phyloP scores from a whole-genome alignment of 2,888 invertebrate genomes.

The Bimastos eiseni region DNA sequence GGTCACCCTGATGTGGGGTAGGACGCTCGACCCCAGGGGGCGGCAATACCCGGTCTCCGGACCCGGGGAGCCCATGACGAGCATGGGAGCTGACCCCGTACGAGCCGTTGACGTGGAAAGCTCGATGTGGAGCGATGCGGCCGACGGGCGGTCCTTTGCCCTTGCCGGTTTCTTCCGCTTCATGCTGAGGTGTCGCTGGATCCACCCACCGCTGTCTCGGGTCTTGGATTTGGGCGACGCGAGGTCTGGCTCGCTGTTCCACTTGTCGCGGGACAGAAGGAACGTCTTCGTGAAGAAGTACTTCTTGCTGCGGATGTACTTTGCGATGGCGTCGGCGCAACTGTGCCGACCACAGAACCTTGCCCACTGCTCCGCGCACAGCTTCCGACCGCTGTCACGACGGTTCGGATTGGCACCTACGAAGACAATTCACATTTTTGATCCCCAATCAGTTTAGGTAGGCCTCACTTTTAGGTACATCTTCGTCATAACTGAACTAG shows the following conservation, averaged over 20 bases:
- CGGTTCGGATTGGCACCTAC: conserved; percentile 73
- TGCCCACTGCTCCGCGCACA: conserved; percentile 77
- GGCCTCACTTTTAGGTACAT: no score
- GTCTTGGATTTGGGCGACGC: conserved; percentile 23
- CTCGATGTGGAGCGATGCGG: conserved; percentile 30
- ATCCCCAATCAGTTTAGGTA: no score
- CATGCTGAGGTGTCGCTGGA: conserved; percentile 44
- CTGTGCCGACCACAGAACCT: conserved; percentile 73
- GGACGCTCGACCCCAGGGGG: conserved; percentile 2
- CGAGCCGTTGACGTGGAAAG: background rate
- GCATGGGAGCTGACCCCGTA: conserved; percentile 30
- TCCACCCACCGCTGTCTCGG: conserved; percentile 39
- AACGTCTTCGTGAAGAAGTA: conserved; percentile 51
- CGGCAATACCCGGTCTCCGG: background rate
- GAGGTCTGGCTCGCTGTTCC: conserved; percentile 69
- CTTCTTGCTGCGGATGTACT: conserved; percentile 63
- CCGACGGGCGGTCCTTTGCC: conserved; percentile 24
- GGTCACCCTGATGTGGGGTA: conserved; percentile 21
- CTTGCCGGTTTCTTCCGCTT: conserved; percentile 37
- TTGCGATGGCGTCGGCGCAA: conserved; percentile 74
- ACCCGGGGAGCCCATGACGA: conserved; percentile 27
- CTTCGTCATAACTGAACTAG: no score
- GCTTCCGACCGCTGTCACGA: conserved; percentile 71
- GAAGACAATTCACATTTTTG: background rate
- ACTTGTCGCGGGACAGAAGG: conserved; percentile 54